A percentile compares a stretch with the other conserved stretches of the same genome.
These are phyloP conservation scores for Ophion obscuratus DNA, from an alignment of 2,888 invertebrate genomes.

Conservation along the genomic window DNA sequence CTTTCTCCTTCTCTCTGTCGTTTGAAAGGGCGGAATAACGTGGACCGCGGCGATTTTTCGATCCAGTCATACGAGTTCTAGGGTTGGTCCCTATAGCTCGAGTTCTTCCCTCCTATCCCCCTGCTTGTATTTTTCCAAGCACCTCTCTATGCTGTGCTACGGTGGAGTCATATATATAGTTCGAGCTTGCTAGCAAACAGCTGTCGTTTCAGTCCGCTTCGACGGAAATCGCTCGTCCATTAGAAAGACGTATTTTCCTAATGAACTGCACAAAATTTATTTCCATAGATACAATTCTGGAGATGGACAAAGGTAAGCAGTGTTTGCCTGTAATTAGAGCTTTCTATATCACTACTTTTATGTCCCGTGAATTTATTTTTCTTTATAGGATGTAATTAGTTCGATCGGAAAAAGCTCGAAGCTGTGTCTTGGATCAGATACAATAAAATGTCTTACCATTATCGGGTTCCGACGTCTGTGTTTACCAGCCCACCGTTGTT, in stretches of 20 bases:
- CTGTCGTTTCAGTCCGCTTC: constrained; percentile 51
- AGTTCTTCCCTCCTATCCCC: constrained; percentile 57
- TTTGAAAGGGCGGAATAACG: constrained; percentile 60
- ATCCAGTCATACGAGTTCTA: constrained; percentile 59
- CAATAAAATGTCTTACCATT: too few species aligned
- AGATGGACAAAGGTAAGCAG: neutral
- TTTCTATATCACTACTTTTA: neutral
- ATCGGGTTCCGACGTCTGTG: too few species aligned
- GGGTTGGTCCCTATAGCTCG: constrained; percentile 54
- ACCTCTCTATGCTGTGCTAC: constrained; percentile 43
- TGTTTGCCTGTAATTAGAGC: neutral
- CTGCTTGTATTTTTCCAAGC: constrained; percentile 60
- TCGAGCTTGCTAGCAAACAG: constrained; percentile 50
- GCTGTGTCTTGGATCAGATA: too few species aligned
- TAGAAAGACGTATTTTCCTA: constrained; percentile 26
- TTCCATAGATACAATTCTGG: neutral
- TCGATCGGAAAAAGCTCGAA: neutral
- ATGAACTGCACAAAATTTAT: constrained; percentile 13
- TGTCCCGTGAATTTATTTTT: too few species aligned
- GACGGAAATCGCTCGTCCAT: constrained; percentile 55
- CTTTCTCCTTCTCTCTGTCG: constrained; percentile 18
- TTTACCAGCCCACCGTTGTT: too few species aligned
- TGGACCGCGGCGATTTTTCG: constrained; percentile 69
- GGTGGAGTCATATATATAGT: constrained; percentile 18
- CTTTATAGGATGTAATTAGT: neutral